phyloP scores from a whole-genome alignment of 1,140 invertebrate species.

The Laodelphax striatellus region DNA sequence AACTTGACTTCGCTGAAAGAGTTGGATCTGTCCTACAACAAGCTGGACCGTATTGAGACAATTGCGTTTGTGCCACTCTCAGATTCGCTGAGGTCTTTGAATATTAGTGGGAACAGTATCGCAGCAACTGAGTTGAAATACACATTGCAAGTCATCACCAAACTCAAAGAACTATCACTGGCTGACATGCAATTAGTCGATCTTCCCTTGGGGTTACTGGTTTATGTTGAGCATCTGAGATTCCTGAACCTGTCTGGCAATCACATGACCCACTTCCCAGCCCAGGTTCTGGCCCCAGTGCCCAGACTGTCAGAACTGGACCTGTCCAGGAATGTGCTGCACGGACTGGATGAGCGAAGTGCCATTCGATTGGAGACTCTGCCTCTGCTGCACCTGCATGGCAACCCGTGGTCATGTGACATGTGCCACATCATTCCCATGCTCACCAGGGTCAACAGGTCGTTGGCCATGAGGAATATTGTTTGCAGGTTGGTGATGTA shows the following conservation, averaged over 20 bases:
- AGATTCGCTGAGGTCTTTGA: constrained; percentile 45
- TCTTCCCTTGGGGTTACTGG: constrained; percentile 39
- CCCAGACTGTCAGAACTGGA: constrained; percentile 44
- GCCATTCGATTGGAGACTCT: constrained; percentile 38
- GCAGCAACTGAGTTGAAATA: constrained; percentile 33
- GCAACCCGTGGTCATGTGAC: constrained; percentile 56
- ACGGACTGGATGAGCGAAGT: constrained; percentile 42
- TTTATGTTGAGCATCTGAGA: constrained; percentile 36
- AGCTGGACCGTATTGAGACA: constrained; percentile 49
- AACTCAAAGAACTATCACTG: constrained; percentile 42
- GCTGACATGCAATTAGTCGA: constrained; percentile 38
- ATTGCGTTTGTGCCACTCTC: constrained; percentile 44
- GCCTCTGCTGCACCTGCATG: constrained; percentile 38
- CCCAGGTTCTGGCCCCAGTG: constrained; percentile 40
- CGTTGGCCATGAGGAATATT: constrained; percentile 29
- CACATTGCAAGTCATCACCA: constrained; percentile 40
- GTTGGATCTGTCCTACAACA: constrained; percentile 61
- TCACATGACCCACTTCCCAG: constrained; percentile 39
- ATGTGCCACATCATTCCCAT: constrained; percentile 45
- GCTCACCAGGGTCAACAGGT: constrained; percentile 38
- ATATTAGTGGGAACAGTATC: constrained; percentile 51
- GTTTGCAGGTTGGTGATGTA: not conserved
- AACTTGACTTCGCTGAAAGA: constrained; percentile 50
- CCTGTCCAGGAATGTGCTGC: constrained; percentile 46
- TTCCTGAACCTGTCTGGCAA: constrained; percentile 44